Percentiles rank a stretch among this genome's conserved stretches.
Conservation (phyloP, 2,888 invertebrate genomes). For the Scaptomyza caliginosa region DNA sequence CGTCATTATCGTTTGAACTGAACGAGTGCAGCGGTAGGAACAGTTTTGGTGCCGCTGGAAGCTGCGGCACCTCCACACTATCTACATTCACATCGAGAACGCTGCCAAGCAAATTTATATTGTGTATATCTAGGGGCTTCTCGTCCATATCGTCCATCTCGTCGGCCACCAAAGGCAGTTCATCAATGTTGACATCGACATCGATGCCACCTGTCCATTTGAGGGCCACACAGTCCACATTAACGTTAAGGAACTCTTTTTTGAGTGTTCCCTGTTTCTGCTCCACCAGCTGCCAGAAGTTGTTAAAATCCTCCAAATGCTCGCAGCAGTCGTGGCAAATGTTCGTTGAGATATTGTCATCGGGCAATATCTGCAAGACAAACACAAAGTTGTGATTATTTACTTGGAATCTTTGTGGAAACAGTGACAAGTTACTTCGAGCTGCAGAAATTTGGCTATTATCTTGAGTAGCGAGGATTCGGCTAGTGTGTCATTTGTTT, state of each 20-base stretch:
- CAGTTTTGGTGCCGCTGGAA: constrained; percentile 3
- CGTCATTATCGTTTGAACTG: constrained; percentile 3
- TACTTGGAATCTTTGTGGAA: neutral
- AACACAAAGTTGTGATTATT: neutral
- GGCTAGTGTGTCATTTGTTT: constrained; percentile 63
- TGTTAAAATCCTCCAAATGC: constrained; percentile 71
- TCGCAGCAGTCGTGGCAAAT: constrained; percentile 67
- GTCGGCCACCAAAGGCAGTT: constrained; percentile 60
- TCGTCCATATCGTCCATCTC: constrained; percentile 69
- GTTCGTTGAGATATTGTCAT: constrained; percentile 66
- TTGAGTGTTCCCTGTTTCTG: constrained; percentile 68
- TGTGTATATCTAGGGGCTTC: constrained; percentile 69
- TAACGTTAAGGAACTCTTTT: constrained; percentile 66
- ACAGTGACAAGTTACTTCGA: constrained; percentile 55
- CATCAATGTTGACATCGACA: constrained; percentile 67
- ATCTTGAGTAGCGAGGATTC: constrained; percentile 71
- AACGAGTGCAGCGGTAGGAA: neutral
- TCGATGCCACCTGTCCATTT: constrained; percentile 60
- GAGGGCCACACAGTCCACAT: constrained; percentile 63
- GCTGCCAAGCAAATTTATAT: constrained; percentile 61
- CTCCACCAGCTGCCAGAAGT: constrained; percentile 67
- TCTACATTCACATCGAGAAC: constrained; percentile 66
- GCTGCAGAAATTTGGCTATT: constrained; percentile 72
- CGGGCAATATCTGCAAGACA: constrained; percentile 53
- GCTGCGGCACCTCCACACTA: constrained; percentile 62